Base-by-base conservation (phyloP, 2,888 invertebrate genomes). In the Beris chalybata region DNA sequence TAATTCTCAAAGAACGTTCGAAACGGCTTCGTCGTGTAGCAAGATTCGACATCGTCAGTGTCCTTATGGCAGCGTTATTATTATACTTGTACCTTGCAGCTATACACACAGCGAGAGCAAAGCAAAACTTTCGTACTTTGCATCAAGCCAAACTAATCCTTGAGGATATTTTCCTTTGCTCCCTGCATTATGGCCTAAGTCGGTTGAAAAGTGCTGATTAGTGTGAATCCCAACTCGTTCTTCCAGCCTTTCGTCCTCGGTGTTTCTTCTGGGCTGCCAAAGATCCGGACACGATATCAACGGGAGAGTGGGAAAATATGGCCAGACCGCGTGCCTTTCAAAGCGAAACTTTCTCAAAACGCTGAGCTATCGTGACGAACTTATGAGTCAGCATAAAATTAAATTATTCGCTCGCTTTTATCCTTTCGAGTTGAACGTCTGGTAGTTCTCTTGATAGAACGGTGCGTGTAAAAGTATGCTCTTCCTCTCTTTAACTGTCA, bases 341-440 rank as follows among this genome's bases (percentile, higher is more conserved):
- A 54, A 64, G 61, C 7, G 22, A 64, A 53, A 54, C 15, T 54
- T 64, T 32, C 22, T 45, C 7, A 43, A 11, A n/a, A 13, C 15
- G 43, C 56, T 12, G 56, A 12, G 45, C 38, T 56, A 56, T 48
- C 61, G 52, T 52, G 61, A 52, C 38, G 38, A 53, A 64, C 64
- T 64, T 54, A 64, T 54, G 64, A 64, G 64, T 64, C 64, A 64
- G 64, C 43, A 64, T 9, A 31, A 29, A 64, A 64, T 64, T 53
- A 44, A 64, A 64, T 64, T 64, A 64, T 54, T 54, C 64, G 64
- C 64, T 64, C 45, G 47, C 61, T 63, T 63, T 50, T 63, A 43
- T 52, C 61, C n/a, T 15, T 38, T 9, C 38, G 7, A 38, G 38
- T 9, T 38, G 9, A 3, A 38, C 5, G 38, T 38, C 38, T 38